Evolutionary conservation across 2,888 invertebrate species (phyloP).

Genomic region (Empis livida): DNA sequence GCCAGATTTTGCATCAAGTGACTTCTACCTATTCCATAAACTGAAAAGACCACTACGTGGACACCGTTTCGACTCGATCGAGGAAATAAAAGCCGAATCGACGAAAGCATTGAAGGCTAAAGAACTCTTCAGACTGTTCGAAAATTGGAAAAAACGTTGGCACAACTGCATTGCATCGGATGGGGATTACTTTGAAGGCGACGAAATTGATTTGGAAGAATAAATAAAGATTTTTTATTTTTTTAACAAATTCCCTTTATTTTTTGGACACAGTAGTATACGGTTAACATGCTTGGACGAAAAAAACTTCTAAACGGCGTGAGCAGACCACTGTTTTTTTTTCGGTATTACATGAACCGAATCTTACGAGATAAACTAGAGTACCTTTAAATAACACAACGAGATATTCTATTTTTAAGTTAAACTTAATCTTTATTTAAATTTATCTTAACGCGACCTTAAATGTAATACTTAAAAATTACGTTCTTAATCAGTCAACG

Average conservation of each 20-base stretch:
- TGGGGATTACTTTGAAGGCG: constrained; percentile 16
- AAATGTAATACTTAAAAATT: no score
- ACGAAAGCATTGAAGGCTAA: not conserved
- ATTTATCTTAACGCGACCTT: no score
- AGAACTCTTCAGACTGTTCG: constrained; percentile 12
- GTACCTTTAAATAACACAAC: no score
- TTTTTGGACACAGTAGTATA: constrained; percentile 2
- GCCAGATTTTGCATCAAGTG: not conserved
- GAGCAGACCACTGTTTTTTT: no score
- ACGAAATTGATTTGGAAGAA: constrained; percentile 7
- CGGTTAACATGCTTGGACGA: no score
- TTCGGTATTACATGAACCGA: no score
- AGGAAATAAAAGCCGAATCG: not conserved
- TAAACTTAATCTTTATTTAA: no score
- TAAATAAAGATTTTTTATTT: constrained; percentile 6
- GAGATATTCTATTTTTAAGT: no score
- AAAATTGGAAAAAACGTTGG: constrained; percentile 19
- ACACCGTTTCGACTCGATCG: not conserved
- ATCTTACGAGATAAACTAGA: no score
- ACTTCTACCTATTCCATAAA: not conserved
- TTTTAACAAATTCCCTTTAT: constrained; percentile 1
- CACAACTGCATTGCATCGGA: constrained; percentile 13
- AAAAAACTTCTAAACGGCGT: no score
- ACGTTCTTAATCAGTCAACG: no score
- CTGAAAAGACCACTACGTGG: not conserved